phyloP scores from a whole-genome alignment of 2,113 vertebrate genomes.

The Orthonyx spaldingii region DNA sequence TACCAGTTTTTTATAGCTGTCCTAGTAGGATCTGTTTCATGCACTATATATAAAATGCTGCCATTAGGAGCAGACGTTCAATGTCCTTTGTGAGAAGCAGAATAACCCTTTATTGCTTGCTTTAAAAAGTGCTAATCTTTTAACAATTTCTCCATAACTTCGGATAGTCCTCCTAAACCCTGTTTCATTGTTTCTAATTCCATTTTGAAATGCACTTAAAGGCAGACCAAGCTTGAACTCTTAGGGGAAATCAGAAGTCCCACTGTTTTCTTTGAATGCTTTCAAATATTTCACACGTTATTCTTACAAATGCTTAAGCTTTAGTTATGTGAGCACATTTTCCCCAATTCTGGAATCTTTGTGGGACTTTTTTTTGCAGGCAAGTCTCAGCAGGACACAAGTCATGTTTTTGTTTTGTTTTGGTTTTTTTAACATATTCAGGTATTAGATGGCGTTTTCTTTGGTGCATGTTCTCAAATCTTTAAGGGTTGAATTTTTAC shows the following conservation, averaged over 20 bases:
- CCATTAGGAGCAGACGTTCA: not conserved
- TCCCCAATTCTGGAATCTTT: not conserved
- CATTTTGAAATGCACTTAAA: not conserved
- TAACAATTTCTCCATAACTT: not conserved
- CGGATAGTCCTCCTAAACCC: not conserved
- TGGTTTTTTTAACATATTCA: not conserved
- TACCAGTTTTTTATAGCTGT: slow-evolving; percentile 7
- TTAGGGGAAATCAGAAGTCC: not conserved
- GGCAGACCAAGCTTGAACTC: not conserved
- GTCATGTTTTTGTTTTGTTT: not conserved
- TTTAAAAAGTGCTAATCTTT: not conserved
- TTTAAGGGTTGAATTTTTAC: not conserved
- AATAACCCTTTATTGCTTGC: not conserved
- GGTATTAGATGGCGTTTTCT: not conserved
- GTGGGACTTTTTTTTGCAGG: not conserved
- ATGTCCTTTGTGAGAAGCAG: not conserved
- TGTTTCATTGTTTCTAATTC: not conserved
- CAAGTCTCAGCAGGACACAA: not conserved
- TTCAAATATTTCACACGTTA: not conserved
- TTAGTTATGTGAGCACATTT: not conserved
- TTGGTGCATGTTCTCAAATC: not conserved
- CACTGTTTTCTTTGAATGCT: not conserved
- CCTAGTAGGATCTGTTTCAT: not conserved
- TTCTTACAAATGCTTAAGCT: not conserved
- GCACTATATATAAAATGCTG: not conserved